Base-by-base conservation (phyloP, 2,113 vertebrate genomes). In the Monarcha castaneiventris region DNA sequence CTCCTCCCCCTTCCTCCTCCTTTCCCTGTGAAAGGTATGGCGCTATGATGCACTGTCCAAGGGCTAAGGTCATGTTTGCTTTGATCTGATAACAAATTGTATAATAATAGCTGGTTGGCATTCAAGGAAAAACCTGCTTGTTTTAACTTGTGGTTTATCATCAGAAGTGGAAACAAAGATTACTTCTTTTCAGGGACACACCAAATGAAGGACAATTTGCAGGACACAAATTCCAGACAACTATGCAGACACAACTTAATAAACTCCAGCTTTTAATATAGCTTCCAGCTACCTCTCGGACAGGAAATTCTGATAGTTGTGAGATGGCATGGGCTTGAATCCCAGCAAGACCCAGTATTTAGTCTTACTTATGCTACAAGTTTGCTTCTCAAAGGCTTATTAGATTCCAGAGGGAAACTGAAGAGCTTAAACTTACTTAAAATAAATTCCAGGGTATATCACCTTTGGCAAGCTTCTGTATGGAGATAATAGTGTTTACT, bases 51-150 rank as follows among this genome's bases (percentile, higher is more conserved):
- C 77, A 76, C 69, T 68, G 62, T 84, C 64, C 4, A 0, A 92
- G 88, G 93, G 41, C 81, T 75, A 96, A 96, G 90, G 86, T 89
- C 83, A 69, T 86, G 83, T 92, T 96, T 94, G 76, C 80, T 96
- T 93, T 86, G 90, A 96, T 87, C 92, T 55, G 92, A 93, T 95
- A 93, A 95, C 29, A 72, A 84, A 88, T 81, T 73, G 41, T 95
- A 86, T 87, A 75, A 77, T 92, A 86, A 75, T 74, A 87, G 26
- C 49, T 78, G 23, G 11, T 58, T 86, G 52, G n/a, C 56, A 92
- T 81, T 92, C 79, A 81, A 89, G 56, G 37, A 64, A 90, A 93
- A 80, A 68, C 2, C 41, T 92, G 41, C 76, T 64, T 89, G 64
- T 63, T 91, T 88, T 67, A 92, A 78, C 61, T 68, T 81, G 69